phyloP scores from a whole-genome alignment of 2,888 invertebrate species.

The Halictus quadricinctus region DNA sequence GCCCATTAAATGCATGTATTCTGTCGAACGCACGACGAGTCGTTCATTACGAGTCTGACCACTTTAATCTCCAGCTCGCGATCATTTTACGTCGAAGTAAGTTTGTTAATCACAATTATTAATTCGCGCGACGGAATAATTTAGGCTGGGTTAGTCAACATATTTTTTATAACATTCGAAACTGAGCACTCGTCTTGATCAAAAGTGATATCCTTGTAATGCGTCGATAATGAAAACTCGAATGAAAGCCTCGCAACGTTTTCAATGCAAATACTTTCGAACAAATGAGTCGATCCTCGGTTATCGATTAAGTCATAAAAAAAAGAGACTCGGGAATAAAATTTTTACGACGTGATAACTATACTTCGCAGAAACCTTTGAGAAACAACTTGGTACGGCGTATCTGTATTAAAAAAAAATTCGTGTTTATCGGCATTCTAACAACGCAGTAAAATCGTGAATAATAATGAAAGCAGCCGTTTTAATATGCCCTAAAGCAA shows the following conservation, averaged over 20 bases:
- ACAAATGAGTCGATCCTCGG: not conserved
- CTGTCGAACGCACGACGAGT: constrained; percentile 24
- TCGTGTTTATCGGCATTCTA: not conserved
- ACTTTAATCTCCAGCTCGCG: not conserved
- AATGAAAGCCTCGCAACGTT: not conserved
- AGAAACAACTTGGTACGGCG: not conserved
- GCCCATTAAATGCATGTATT: constrained; percentile 25
- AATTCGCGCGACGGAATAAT: not conserved
- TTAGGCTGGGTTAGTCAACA: not conserved
- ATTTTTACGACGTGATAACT: not conserved
- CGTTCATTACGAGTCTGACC: constrained; percentile 4
- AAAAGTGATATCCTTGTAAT: not conserved
- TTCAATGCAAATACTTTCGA: not conserved
- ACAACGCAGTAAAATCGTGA: not conserved
- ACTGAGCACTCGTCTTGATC: not conserved
- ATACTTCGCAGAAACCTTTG: not conserved
- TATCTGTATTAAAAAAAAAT: not conserved
- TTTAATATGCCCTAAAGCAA: constrained; percentile 18
- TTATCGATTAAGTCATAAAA: not conserved
- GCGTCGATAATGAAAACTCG: not conserved
- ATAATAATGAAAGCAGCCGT: constrained; percentile 5
- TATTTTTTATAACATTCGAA: not conserved
- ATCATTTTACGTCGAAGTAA: not conserved
- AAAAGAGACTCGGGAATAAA: not conserved
- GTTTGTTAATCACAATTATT: not conserved